Conservation (phyloP, 2,888 invertebrate species). For the Phasia obesa region DNA sequence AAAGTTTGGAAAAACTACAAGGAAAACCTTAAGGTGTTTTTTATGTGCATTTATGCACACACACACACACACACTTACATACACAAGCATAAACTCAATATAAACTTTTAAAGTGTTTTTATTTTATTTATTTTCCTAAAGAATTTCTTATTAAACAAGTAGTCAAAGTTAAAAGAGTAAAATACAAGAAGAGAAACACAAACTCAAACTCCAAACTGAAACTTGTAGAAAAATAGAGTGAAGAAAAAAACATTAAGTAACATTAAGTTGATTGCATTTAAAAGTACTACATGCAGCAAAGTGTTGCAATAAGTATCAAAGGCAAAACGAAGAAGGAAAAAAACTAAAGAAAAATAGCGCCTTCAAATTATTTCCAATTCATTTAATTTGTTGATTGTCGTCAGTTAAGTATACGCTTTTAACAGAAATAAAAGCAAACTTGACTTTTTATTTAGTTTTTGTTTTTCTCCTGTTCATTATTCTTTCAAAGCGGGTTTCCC, state of each 20-base stretch:
- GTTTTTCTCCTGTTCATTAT: conserved; percentile 30
- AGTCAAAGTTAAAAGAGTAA: conserved; percentile 53
- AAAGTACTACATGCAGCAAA: conserved; percentile 55
- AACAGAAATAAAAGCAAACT: conserved; percentile 62
- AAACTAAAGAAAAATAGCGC: conserved; percentile 62
- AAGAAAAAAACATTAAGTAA: background rate
- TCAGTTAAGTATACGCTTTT: conserved; percentile 69
- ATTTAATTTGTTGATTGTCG: conserved; percentile 71
- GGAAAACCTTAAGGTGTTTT: conserved; percentile 61
- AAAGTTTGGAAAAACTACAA: conserved; percentile 31
- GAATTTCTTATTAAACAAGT: conserved; percentile 49
- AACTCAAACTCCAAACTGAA: conserved; percentile 31
- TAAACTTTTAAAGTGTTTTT: conserved; percentile 26
- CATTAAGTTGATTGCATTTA: conserved; percentile 63
- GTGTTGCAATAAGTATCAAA: conserved; percentile 58
- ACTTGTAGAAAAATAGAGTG: conserved; percentile 15
- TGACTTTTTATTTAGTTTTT: conserved; percentile 37
- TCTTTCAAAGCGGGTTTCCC: conserved; percentile 61
- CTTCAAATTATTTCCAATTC: conserved; percentile 71
- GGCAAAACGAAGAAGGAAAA: conserved; percentile 14
- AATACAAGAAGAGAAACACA: conserved; percentile 39
- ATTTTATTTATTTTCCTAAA: conserved; percentile 22
- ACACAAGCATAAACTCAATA: background rate
- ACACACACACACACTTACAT: background rate
- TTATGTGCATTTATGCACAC: conserved; percentile 25